Conservation (phyloP, 2,797 vertebrate genomes). For the Muraenolepis orangiensis region DNA sequence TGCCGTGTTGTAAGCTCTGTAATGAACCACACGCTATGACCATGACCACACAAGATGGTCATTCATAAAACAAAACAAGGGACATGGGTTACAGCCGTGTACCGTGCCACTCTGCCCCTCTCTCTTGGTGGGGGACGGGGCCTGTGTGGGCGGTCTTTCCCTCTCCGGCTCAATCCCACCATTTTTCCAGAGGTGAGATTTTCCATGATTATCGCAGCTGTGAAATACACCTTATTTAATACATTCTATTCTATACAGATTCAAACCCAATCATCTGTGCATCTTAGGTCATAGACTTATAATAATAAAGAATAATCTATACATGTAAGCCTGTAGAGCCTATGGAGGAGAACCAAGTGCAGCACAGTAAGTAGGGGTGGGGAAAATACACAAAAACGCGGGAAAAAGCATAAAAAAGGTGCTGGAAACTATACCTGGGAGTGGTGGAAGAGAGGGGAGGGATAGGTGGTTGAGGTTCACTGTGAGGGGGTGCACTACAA, state of each 20-base stretch:
- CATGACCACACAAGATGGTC: neutral
- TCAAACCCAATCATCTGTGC: neutral
- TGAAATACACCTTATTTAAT: neutral
- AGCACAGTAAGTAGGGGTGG: neutral
- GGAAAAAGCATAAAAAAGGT: constrained; percentile 39
- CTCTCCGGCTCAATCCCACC: constrained; percentile 27
- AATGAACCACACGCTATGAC: neutral
- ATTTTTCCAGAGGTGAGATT: constrained; percentile 41
- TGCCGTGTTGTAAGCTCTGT: neutral
- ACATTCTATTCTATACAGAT: neutral
- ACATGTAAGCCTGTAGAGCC: neutral
- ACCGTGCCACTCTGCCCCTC: constrained; percentile 50
- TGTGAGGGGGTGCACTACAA: constrained; percentile 61
- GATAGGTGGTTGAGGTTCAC: constrained; percentile 57
- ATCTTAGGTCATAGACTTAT: too few species aligned
- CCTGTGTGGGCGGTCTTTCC: constrained; percentile 34
- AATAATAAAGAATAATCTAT: neutral
- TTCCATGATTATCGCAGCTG: constrained; percentile 49
- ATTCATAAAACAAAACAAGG: neutral
- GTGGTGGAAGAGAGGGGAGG: constrained; percentile 61
- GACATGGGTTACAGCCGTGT: neutral
- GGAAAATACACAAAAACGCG: neutral
- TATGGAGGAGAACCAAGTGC: neutral
- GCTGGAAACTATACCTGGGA: constrained; percentile 64
- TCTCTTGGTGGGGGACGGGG: constrained; percentile 38